Percentiles rank a stretch among this genome's conserved stretches.
Conservation (phyloP, 1,140 invertebrate genomes). For the Orchesella cincta region DNA sequence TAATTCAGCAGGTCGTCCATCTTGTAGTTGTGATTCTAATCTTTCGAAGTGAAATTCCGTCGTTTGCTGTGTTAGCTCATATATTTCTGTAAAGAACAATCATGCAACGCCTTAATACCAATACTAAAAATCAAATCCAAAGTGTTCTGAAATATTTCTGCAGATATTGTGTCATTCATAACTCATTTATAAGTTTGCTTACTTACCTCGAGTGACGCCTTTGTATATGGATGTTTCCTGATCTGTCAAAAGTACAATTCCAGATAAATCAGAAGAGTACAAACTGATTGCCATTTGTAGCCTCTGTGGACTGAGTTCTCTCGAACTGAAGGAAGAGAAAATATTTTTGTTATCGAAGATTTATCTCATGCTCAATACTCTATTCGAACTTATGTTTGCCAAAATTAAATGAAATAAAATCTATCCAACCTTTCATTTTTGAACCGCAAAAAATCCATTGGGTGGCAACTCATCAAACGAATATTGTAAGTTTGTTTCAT, state of each 20-base stretch:
- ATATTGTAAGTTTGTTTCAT: slow-evolving; percentile 99
- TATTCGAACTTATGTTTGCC: not conserved
- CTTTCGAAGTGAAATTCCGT: slow-evolving; percentile 88
- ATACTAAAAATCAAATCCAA: not conserved
- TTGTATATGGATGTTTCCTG: slow-evolving; percentile 73
- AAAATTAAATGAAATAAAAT: slow-evolving; percentile 53
- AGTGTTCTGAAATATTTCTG: not conserved
- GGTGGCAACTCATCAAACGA: slow-evolving; percentile 80
- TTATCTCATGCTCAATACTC: slow-evolving; percentile 11
- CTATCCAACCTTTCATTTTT: slow-evolving; percentile 54
- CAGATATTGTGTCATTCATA: not conserved
- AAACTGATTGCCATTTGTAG: slow-evolving; percentile 90
- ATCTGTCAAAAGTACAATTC: slow-evolving; percentile 80
- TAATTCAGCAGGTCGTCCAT: slow-evolving; percentile 59
- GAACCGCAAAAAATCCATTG: slow-evolving; percentile 73
- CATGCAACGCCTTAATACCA: slow-evolving; percentile 33
- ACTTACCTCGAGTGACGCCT: slow-evolving; percentile 69
- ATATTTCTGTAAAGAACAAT: slow-evolving; percentile 61
- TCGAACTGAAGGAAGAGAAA: slow-evolving; percentile 39
- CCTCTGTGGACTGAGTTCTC: slow-evolving; percentile 66
- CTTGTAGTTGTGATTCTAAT: slow-evolving; percentile 81
- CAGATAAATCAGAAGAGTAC: slow-evolving; percentile 88
- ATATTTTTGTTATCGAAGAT: too few species aligned
- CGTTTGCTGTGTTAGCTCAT: slow-evolving; percentile 65
- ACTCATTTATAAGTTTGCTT: not conserved